These are phyloP conservation scores for Alexandromys fortis DNA, from an alignment of 2,113 vertebrate genomes.

Conservation along the genomic window DNA sequence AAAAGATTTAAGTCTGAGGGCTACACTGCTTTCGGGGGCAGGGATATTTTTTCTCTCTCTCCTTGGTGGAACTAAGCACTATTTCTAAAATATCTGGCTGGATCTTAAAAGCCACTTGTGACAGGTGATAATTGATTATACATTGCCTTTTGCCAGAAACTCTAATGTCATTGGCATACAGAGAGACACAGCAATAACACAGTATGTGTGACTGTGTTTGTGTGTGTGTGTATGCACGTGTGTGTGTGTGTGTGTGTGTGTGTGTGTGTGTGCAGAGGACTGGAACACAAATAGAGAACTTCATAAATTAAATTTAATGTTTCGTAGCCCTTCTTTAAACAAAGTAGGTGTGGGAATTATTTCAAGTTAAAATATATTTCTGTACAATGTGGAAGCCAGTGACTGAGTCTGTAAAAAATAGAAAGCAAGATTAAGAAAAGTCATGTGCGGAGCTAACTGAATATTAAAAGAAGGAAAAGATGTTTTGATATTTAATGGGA, in stretches of 20 bases:
- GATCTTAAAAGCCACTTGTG: constrained; percentile 79
- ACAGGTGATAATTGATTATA: constrained; percentile 83
- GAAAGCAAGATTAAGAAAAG: constrained; percentile 19
- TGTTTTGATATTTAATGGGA: neutral
- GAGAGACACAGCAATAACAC: constrained; percentile 59
- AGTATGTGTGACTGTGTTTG: neutral
- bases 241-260: neutral
- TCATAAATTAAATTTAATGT: constrained; percentile 83
- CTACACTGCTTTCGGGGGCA: constrained; percentile 50
- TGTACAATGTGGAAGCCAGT: constrained; percentile 69
- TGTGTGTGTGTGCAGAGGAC: constrained; percentile 59
- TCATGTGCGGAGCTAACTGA: neutral
- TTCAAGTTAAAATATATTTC: constrained; percentile 80
- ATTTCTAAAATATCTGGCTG: constrained; percentile 76
- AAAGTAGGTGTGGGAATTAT: constrained; percentile 81
- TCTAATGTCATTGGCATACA: constrained; percentile 78
- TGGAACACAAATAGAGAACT: constrained; percentile 75
- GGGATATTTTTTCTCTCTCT: constrained; percentile 40
- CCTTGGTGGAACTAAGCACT: constrained; percentile 59
- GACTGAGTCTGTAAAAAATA: neutral
- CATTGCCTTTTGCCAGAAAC: constrained; percentile 75
- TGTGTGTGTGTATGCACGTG: neutral
- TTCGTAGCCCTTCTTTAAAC: constrained; percentile 78
- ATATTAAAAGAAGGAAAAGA: constrained; percentile 37
- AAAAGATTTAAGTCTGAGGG: constrained; percentile 55